A percentile compares a stretch with the other conserved stretches of the same genome.
Evolutionary conservation across 2,888 invertebrate genomes (phyloP).

Genomic region (Agrochola litura): DNA sequence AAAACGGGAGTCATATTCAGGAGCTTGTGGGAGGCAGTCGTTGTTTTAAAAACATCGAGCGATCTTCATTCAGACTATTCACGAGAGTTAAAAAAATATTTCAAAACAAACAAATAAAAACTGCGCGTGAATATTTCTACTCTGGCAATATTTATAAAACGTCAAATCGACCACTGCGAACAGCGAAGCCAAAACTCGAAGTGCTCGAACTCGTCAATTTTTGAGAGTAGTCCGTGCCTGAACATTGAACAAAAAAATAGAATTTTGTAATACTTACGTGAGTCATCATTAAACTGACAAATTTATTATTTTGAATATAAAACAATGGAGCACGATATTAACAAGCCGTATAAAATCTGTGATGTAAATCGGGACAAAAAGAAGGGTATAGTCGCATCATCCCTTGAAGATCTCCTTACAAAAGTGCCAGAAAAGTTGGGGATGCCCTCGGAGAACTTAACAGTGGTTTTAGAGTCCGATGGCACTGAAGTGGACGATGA

Average conservation of each 20-base stretch:
- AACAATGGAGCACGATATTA: conserved; percentile 90
- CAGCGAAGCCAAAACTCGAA: conserved; percentile 20
- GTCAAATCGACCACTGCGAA: conserved; percentile 64
- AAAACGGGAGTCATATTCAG: conserved; percentile 74
- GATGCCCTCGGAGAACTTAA: conserved; percentile 92
- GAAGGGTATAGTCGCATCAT: conserved; percentile 95
- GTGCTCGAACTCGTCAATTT: conserved; percentile 27
- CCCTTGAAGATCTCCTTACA: conserved; percentile 94
- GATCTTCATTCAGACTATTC: conserved; percentile 1
- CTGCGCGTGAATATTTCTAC: conserved; percentile 48
- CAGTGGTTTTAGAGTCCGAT: conserved; percentile 97
- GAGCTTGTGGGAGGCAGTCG: conserved; percentile 75
- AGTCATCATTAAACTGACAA: conserved; percentile 5
- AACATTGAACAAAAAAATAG: conserved; percentile 15
- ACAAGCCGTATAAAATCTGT: conserved; percentile 94
- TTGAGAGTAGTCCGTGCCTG: conserved; percentile 19
- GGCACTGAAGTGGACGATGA: conserved; percentile 99
- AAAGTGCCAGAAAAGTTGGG: conserved; percentile 94
- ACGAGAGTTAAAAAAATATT: not conserved
- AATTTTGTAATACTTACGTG: conserved; percentile 11
- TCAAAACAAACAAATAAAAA: conserved; percentile 12
- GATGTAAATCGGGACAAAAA: conserved; percentile 95
- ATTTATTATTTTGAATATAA: conserved; percentile 19
- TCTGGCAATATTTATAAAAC: conserved; percentile 65
- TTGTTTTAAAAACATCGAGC: conserved; percentile 37